These are phyloP conservation scores for Lasius platythorax DNA, from an alignment of 2,888 invertebrate species.

Conservation along the genomic window DNA sequence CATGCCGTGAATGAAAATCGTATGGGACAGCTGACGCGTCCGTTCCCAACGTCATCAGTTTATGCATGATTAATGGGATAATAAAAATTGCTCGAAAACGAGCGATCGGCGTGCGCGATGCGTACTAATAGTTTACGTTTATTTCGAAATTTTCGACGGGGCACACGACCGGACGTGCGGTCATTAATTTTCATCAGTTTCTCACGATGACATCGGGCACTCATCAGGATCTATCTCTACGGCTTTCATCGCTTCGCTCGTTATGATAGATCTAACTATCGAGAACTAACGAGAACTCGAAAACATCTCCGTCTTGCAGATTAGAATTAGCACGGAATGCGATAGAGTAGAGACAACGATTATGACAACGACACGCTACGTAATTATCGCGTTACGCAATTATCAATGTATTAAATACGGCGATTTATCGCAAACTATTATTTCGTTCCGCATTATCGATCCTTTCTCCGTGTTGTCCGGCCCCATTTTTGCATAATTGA, in stretches of 20 bases:
- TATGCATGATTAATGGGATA: slow-evolving; percentile 70
- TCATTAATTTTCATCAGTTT: slow-evolving; percentile 70
- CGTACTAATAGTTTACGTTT: slow-evolving; percentile 64
- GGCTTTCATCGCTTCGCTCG: slow-evolving; percentile 45
- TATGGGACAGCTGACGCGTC: slow-evolving; percentile 72
- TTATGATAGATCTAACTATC: slow-evolving; percentile 46
- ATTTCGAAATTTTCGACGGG: slow-evolving; percentile 54
- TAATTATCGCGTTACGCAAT: slow-evolving; percentile 1
- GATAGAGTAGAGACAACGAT: background rate
- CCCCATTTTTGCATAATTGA: slow-evolving; percentile 51
- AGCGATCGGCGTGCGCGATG: slow-evolving; percentile 37
- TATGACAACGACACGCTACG: slow-evolving; percentile 39
- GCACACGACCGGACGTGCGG: slow-evolving; percentile 34
- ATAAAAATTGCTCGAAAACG: slow-evolving; percentile 67
- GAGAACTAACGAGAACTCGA: slow-evolving; percentile 14
- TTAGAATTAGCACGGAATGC: slow-evolving; percentile 34
- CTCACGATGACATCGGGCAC: slow-evolving; percentile 45
- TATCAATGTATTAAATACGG: background rate
- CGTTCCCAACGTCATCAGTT: slow-evolving; percentile 67
- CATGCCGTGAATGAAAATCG: slow-evolving; percentile 68
- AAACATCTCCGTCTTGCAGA: background rate
- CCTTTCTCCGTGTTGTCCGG: background rate
- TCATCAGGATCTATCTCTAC: background rate
- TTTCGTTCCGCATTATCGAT: slow-evolving; percentile 25
- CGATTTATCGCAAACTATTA: slow-evolving; percentile 7